Base-by-base conservation (phyloP, 2,797 vertebrate species). In the Xenops minutus region DNA sequence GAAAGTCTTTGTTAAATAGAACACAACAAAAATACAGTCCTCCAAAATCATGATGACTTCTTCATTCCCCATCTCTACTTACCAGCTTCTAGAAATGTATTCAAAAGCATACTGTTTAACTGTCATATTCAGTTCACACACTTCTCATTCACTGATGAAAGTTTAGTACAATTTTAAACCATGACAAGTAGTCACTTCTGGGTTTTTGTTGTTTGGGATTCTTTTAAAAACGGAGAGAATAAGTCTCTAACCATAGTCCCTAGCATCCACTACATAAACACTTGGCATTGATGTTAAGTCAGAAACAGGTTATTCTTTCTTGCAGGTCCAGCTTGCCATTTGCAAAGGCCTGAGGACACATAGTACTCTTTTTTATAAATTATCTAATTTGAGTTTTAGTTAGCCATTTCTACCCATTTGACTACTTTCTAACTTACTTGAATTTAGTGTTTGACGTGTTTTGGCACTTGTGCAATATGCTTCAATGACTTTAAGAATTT, bases 401-500 rank as follows among this genome's bases (percentile, higher is more conserved):
- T 36, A 81, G 22, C 22, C n/a, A 32, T 79, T 94, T 83, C 56
- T 66, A 59, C n/a, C 30, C 34, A 48, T 84, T 66, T 36, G 19
- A 63, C 36, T 75, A 82, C 36, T 90, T 88, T 84, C 46, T 43
- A 44, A 98, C 99, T 99, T 98, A 99, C 99, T 99, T 94, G 99
- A 99, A 97, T 99, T 99, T 79, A 99, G 98, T 5, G 99, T 99
- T 98, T 99, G 99, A 79, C 99, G 98, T 41, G 99, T 99, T 98
- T 99, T 99, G 97, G 99, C 99, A 90, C 99, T 99, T 97, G 99
- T 99, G 97, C 99, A 99, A 97, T 99, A 99, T 1, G 99, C 99
- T 96, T 99, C 99, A 22, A 99, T 99, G 56, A 99, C 99, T 97
- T 99, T 99, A 83, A 99, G 98, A 97, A 99, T 99, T 97, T 99